Percentiles rank a stretch among this genome's conserved stretches.
Conservation (phyloP, 2,113 vertebrate genomes). For the Clupea harengus region DNA sequence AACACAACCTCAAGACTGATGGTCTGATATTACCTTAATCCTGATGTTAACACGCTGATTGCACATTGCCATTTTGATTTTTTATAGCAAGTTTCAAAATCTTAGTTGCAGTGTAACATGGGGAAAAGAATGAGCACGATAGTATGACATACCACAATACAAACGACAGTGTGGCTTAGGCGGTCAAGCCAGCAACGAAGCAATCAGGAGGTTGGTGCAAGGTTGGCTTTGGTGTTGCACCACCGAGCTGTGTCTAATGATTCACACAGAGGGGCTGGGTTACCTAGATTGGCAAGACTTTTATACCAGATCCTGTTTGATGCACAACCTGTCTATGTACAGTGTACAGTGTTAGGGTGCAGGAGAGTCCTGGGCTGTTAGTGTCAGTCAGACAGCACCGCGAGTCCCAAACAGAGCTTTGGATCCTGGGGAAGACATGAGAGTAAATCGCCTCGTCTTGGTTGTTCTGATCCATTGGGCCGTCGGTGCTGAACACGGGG, state of each 20-base stretch:
- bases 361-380: background rate
- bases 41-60: background rate
- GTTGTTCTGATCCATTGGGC: conserved; percentile 26
- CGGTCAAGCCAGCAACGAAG: background rate
- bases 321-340: background rate
- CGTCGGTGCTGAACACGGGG: conserved; percentile 28
- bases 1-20: background rate
- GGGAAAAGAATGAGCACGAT: too few species aligned
- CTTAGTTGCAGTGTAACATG: too few species aligned
- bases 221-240: background rate
- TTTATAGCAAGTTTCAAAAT: too few species aligned
- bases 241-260: background rate
- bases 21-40: background rate
- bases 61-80: too few species aligned
- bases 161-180: background rate
- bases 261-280: background rate
- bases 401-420: too few species aligned
- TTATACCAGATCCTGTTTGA: background rate
- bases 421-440: conserved; percentile 21
- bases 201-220: background rate
- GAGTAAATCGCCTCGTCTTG: conserved; percentile 16
- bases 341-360: too few species aligned
- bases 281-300: background rate
- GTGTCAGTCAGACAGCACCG: background rate
- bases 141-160: background rate